phyloP scores from a whole-genome alignment of 2,888 invertebrate species.

The Tethea ocularis region DNA sequence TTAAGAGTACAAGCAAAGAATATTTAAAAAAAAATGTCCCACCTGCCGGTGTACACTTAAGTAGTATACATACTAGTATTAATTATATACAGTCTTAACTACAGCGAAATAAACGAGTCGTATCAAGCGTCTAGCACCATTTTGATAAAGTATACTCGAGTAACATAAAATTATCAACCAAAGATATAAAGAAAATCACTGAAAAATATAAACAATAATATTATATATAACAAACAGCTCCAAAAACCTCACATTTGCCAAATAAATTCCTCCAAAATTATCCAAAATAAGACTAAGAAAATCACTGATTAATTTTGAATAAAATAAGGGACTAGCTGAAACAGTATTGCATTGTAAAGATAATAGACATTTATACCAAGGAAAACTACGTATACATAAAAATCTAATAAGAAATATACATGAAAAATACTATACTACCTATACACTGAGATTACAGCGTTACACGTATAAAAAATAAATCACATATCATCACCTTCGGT shows the following conservation, averaged over 20 bases:
- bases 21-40: conserved; percentile 16
- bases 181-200: conserved; percentile 60
- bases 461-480: conserved; percentile 73
- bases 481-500: conserved; percentile 64
- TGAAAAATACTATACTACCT: conserved; percentile 47
- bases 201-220: conserved; percentile 59
- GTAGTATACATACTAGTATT: conserved; percentile 31
- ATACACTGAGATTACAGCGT: conserved; percentile 73
- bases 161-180: conserved; percentile 79
- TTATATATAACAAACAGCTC: conserved; percentile 62
- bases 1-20: conserved; percentile 57
- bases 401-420: conserved; percentile 63
- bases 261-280: conserved; percentile 40
- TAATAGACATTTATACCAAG: conserved; percentile 61
- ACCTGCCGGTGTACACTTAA: conserved; percentile 25
- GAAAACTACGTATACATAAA: conserved; percentile 66
- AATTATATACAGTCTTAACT: conserved; percentile 65
- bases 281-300: conserved; percentile 48
- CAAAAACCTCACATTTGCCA: conserved; percentile 38
- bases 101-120: conserved; percentile 66
- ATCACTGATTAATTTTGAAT: conserved; percentile 71
- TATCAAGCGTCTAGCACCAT: conserved; percentile 81
- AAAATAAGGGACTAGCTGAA: conserved; percentile 70
- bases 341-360: conserved; percentile 67
- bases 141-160: conserved; percentile 75